Evolutionary conservation across 2,113 vertebrate species (phyloP), one percentile per base, ranked within the genome.

Genomic region (Cyanistes caeruleus): DNA sequence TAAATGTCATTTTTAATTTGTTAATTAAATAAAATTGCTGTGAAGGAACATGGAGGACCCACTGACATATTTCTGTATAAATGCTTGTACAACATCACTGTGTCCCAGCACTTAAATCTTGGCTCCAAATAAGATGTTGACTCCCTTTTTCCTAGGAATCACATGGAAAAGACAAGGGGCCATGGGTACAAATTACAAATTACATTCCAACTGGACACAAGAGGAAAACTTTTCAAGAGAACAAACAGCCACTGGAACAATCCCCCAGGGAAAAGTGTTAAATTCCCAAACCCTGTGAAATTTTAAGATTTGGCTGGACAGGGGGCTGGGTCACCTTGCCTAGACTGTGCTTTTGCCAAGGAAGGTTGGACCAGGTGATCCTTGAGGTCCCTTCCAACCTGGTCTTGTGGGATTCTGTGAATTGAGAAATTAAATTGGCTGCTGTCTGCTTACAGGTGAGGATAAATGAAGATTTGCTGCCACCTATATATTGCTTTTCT

Each of bases 401-500:
- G 43, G 10, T 28, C 17, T 0, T 23, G 4, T 43, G 49, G 5
- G 55, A 52, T 41, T 70, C 31, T 65, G 4, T 23, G 35, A 68
- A 41, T 0, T 1, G 2, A 77, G 72, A 73, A 86, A 53, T 65
- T n/a, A 24, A 68, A 49, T 6, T 25, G 65, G 53, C 24, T 86
- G 55, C 25, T 73, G 16, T 16, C 70, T 69, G 13, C 24, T 73
- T 41, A 15, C 12, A 81, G 35, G 27, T 33, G 23, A 79, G 13
- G 51, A 91, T 37, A 28, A 30, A 51, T 15, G 49, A 68, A 48
- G 72, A 48, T 88, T 89, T 97, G 85, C 90, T 94, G 97, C 96
- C 97, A 97, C 88, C 96, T 98, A 74, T 24, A 59, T 87, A 39
- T 28, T 78, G 76, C 8, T 24, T 64, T 85, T 79, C 41, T 52